These are phyloP conservation scores for Loxodonta africana DNA, from an alignment of 2,113 vertebrate genomes.

Conservation along the genomic window DNA sequence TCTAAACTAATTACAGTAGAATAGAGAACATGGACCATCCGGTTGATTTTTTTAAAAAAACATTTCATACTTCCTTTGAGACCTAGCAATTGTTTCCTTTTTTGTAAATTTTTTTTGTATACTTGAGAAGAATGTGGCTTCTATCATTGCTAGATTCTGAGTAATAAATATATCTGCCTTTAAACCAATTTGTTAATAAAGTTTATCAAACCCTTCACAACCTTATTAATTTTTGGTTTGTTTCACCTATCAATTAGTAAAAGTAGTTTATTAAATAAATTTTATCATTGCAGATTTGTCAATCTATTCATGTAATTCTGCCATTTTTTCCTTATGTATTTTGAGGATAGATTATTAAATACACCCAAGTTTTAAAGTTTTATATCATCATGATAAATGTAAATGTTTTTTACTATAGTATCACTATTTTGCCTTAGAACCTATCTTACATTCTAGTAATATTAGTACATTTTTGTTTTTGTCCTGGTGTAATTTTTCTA, in stretches of 20 bases:
- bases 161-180: background rate
- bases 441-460: background rate
- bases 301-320: background rate
- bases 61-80: background rate
- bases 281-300: background rate
- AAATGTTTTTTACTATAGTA: background rate
- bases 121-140: background rate
- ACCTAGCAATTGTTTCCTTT: background rate
- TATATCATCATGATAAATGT: background rate
- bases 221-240: background rate
- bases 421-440: background rate
- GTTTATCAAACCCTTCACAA: background rate
- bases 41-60: background rate
- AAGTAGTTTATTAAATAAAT: background rate
- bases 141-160: background rate
- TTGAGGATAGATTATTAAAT: background rate
- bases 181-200: background rate
- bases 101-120: background rate
- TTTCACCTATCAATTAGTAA: background rate
- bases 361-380: background rate
- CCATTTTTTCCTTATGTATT: background rate
- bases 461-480: background rate
- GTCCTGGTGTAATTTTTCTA: background rate
- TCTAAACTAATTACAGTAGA: background rate
- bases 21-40: background rate